Base-by-base conservation (phyloP, 2,113 vertebrate species). In the Ceratotherium simum region DNA sequence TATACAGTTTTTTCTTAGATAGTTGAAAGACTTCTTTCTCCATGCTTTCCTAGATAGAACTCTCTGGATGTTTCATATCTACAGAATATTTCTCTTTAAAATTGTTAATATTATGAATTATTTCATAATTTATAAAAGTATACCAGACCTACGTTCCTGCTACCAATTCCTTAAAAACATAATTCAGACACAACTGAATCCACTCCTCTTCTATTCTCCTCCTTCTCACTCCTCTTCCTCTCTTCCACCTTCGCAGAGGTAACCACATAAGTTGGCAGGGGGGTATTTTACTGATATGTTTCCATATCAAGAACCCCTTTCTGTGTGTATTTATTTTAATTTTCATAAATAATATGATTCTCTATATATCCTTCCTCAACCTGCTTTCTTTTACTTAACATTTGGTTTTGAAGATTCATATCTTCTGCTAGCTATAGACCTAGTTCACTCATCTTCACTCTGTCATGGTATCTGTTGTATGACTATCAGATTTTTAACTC, bases 371-470 rank as follows among this genome's bases (percentile, higher is more conserved):
- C 25, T 79, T 82, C 39, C 65, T 94, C 72, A 51, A 54, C 14
- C 76, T 96, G 20, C 1, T 46, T 82, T 81, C 51, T 60, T 82
- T 90, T 29, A 76, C 39, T 72, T 94, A 90, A 42, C 20, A 93
- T 84, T 82, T 83, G 10, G 36, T 73, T 96, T 92, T 62, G 51
- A 97, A 96, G 58, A 87, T 36, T 60, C 23, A 29, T 46, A 54
- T 65, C 9, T 92, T 64, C 0, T 46, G 1, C 36, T 92, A 48
- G 29, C 58, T 81, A 21, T 42, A 36, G 39, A 81, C 65, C 69
- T 39, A 72, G 12, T n/a, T 87, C 42, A 48, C 31, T 48, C 31
- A 48, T 88, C 82, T 94, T 64, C 46, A 86, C 5, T 80, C 9
- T 13, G 21, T 25, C 16, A 12, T 39, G 2, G 13, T 75, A n/a